Base-by-base conservation (phyloP, 2,888 invertebrate genomes). In the Rhagium mordax region DNA sequence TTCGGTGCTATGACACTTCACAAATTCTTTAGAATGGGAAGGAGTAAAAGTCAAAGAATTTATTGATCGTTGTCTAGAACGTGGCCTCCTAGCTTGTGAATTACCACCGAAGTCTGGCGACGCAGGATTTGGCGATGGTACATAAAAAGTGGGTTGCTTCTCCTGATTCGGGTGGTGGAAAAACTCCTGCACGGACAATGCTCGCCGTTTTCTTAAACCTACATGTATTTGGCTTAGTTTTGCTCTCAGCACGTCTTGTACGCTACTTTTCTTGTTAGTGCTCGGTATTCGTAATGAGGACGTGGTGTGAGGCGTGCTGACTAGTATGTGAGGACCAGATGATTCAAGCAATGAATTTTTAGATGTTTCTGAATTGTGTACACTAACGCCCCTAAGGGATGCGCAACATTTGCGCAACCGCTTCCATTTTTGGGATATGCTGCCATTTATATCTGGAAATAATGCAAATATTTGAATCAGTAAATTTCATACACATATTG, bases 361-460 rank as follows among this genome's bases (percentile, higher is more conserved):
- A 67, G 87, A 84, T 66, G 87, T 83, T 68, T 91, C 90, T 15
- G 91, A 90, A 75, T 90, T 90, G 20, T 91, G 90, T 4, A 89
- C 88, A 75, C 89, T 89, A 4, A 90, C 89, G 51, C 88, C 86
- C 61, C 87, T 83, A 72, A 88, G 82, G 8, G 91, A 90, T 24
- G 91, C 91, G 86, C 94, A 94, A 80, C 94, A 90, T 72, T 93
- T 90, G 29, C 94, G 91, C 74, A 94, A 88, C 83, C 93, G 91
- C 80, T 93, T 89, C 94, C 94, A 94, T 88, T 93, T 90, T 86
- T 94, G 93, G 61, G 93, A 93, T 78, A 94, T 90, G 84, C 93
- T 93, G 78, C 93, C 93, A 86, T 94, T 94, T 85, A 93, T 90
- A 86, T 94, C 94, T 93, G 90, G 80, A 85, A 85, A 60, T 90